A percentile compares a stretch with the other conserved stretches of the same genome.
These are phyloP conservation scores for Chironex yamaguchii DNA, from an alignment of 30 jellyfish, hydroid and myxozoan species.

Conservation along the genomic window DNA sequence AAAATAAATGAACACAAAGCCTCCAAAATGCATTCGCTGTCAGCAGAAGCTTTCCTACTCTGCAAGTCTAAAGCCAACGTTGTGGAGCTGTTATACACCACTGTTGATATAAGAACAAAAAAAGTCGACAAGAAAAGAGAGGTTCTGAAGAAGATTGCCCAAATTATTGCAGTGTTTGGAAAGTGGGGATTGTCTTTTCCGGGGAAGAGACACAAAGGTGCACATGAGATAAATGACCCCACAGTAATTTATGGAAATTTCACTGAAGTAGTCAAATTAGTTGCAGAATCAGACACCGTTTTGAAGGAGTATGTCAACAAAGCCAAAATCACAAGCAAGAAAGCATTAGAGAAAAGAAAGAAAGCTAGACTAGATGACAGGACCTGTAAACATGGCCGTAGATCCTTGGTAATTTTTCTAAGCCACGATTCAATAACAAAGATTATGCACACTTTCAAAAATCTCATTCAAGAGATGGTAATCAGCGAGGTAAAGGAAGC, in stretches of 20 bases:
- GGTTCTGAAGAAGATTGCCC: constrained; percentile 18
- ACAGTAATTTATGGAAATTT: not conserved
- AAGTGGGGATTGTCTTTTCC: constrained; percentile 34
- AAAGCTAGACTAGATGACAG: not conserved
- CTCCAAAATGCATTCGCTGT: not conserved
- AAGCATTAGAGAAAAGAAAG: constrained; percentile 22
- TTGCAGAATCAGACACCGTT: constrained; percentile 16
- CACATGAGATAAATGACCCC: constrained; percentile 37
- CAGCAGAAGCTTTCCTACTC: not conserved
- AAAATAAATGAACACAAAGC: not conserved
- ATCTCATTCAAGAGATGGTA: constrained; percentile 17
- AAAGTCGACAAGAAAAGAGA: constrained; percentile 33
- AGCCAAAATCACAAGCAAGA: constrained; percentile 18
- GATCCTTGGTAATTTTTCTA: constrained; percentile 6
- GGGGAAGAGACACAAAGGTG: constrained; percentile 48
- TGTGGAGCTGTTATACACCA: constrained; percentile 22
- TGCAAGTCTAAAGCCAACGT: not conserved
- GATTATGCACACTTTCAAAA: not conserved
- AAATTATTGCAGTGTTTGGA: constrained; percentile 11
- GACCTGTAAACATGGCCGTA: constrained; percentile 48
- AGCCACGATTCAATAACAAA: not conserved
- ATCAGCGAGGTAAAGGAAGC: constrained; percentile 12
- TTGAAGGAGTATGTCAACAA: constrained; percentile 37
- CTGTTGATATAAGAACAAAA: constrained; percentile 5
- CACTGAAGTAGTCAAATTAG: constrained; percentile 9